Evolutionary conservation across 2,113 vertebrate genomes (phyloP).

Genomic region (Lutjanus erythropterus): DNA sequence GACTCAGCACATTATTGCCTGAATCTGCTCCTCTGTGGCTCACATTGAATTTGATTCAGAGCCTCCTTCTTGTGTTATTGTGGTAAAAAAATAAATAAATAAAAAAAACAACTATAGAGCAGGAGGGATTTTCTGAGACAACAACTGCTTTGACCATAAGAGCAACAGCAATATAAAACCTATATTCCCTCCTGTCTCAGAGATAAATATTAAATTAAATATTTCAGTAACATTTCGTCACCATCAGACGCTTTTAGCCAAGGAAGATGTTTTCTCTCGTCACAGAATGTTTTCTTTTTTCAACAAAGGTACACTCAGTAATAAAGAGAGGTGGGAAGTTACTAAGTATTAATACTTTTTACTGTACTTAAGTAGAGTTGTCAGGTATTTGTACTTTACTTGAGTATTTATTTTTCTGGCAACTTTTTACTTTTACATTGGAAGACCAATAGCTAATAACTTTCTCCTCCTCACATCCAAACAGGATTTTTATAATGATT

Average conservation of each 20-base stretch:
- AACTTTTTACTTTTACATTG: too few species aligned
- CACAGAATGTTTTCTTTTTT: background rate
- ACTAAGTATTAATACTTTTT: too few species aligned
- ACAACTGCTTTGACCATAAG: background rate
- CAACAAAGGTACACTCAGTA: too few species aligned
- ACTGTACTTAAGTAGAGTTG: too few species aligned
- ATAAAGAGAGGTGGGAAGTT: too few species aligned
- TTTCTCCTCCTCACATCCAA: too few species aligned
- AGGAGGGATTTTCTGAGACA: background rate
- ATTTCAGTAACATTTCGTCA: slow-evolving; percentile 49
- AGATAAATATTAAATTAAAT: background rate
- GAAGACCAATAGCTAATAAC: too few species aligned
- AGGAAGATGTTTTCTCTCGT: background rate
- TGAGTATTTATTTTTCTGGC: too few species aligned
- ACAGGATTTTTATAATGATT: too few species aligned
- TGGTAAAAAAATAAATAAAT: background rate
- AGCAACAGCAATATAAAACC: slow-evolving; percentile 6
- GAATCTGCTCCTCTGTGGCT: slow-evolving; percentile 22
- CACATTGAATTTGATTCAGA: slow-evolving; percentile 26
- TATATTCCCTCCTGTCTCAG: background rate
- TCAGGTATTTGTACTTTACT: too few species aligned
- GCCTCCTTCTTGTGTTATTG: background rate
- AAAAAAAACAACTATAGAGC: background rate
- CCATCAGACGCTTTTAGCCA: slow-evolving; percentile 14
- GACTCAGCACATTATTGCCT: slow-evolving; percentile 26